phyloP scores from a whole-genome alignment of 2,113 vertebrate species.

The Nanger granti region DNA sequence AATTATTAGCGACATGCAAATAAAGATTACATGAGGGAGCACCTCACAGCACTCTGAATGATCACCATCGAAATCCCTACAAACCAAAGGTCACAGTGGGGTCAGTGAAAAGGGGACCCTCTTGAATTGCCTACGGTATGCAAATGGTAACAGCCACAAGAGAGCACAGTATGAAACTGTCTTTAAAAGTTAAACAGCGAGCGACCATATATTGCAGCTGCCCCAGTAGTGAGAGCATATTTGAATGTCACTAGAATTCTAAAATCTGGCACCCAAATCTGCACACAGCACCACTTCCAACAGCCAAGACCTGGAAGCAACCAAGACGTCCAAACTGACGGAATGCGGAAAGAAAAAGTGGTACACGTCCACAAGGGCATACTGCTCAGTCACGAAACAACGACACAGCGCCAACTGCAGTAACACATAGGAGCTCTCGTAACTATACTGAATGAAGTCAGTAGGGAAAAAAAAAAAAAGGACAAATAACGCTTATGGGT shows the following conservation, averaged over 20 bases:
- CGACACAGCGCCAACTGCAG: neutral
- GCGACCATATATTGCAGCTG: neutral
- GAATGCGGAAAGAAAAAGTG: neutral
- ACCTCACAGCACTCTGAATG: neutral
- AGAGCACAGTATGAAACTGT: neutral
- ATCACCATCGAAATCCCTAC: neutral
- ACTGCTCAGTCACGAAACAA: neutral
- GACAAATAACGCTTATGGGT: neutral
- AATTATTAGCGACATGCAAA: neutral
- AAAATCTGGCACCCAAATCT: neutral
- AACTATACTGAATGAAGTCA: neutral
- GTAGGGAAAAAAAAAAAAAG: accelerated
- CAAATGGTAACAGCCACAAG: neutral
- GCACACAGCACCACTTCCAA: neutral
- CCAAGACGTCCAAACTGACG: neutral
- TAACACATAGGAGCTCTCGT: neutral
- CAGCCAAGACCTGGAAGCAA: neutral
- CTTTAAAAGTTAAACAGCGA: neutral
- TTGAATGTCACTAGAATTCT: neutral
- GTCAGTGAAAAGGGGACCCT: neutral
- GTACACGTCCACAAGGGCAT: accelerated
- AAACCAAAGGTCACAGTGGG: neutral
- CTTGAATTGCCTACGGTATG: neutral
- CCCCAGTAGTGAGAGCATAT: neutral
- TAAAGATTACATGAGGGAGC: neutral